Evolutionary conservation across 2,113 vertebrate species (phyloP), one percentile per base, ranked within the genome.

Genomic region (Myiozetetes cayanensis): DNA sequence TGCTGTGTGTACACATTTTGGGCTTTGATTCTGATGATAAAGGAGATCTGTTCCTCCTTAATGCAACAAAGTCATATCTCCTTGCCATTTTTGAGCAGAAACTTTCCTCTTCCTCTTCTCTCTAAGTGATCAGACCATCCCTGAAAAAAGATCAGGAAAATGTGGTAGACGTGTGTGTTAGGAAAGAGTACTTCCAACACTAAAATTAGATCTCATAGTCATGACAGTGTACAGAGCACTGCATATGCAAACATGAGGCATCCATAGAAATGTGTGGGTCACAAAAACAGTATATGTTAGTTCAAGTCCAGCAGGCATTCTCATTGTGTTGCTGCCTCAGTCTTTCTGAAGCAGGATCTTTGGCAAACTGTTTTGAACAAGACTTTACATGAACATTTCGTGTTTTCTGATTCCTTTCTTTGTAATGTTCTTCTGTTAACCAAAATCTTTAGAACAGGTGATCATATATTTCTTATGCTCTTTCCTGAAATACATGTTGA

Each of bases 261-360:
- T 46, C 39, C 14, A 1, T 8, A 25, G 12, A 44, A 44, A 7
- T 15, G 15, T 14, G 23, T 33, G 49, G 35, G 68, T 17, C 35
- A 50, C 53, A 11, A 74, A 55, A 46, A 12, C 1, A 1, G 5
- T 8, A 8, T 0, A 0, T 27, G 28, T 55, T 21, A 50, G 14
- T 4, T 62, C 66, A 65, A 66, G 22, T 41, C 66, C 37, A 66
- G 67, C 33, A 52, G 9, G 66, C 33, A n/a, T 71, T 83, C 25
- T 24, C 7, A 2, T 9, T 55, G 33, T 24, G 30, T 28, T 83
- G 9, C 14, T 83, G 10, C 28, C 50, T 86, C 56, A 30, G 50
- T 46, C 56, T 56, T 75, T 56, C 52, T 2, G 3, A 71, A 75
- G 71, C 55, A 52, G 58, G 28, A 28, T 78, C 31, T 62, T 67